Evolutionary conservation across 2,113 vertebrate species (phyloP).

Genomic region (Antidorcas marsupialis): DNA sequence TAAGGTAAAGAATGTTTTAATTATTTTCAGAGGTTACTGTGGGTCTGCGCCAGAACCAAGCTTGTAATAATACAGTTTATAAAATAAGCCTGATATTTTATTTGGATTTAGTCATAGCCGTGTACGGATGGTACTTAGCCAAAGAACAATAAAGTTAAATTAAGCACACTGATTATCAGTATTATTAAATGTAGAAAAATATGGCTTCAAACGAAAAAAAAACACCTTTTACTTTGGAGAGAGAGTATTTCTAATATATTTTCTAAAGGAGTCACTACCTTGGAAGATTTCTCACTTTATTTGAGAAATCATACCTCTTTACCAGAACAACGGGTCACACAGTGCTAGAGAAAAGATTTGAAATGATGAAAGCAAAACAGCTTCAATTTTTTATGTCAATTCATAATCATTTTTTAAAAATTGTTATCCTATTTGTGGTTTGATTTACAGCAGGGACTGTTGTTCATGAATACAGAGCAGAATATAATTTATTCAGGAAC

Average conservation of each 20-base stretch:
- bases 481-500: background rate
- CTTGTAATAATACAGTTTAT: background rate
- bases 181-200: background rate
- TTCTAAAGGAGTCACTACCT: background rate
- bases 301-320: background rate
- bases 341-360: background rate
- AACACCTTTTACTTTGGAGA: background rate
- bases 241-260: background rate
- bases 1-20: slow-evolving; percentile 44
- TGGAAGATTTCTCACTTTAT: background rate
- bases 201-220: background rate
- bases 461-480: accelerated
- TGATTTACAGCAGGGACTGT: background rate
- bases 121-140: background rate
- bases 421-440: background rate
- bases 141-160: slow-evolving; percentile 44
- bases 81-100: slow-evolving; percentile 40
- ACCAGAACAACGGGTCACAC: background rate
- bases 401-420: background rate
- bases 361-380: background rate
- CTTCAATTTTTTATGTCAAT: background rate
- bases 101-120: slow-evolving; percentile 18
- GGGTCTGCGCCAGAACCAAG: slow-evolving; percentile 4
- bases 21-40: slow-evolving; percentile 31
- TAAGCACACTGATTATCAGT: slow-evolving; percentile 25